Base-by-base conservation (phyloP, 2,113 vertebrate species). In the Oncorhynchus nerka region DNA sequence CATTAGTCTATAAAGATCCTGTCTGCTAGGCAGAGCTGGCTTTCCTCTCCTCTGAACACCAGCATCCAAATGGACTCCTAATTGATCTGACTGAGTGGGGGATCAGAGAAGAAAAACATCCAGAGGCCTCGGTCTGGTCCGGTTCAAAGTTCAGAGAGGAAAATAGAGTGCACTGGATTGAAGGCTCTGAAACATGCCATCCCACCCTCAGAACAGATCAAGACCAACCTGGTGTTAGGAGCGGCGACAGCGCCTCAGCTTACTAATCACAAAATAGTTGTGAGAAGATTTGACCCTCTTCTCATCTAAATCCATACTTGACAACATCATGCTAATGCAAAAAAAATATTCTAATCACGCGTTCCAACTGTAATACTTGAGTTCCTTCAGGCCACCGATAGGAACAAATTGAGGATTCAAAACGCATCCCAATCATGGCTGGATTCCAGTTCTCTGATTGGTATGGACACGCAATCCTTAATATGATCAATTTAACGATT, bases 401-500 rank as follows among this genome's bases (percentile, higher is more conserved):
- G 24, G 68, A 24, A 57, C 61, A 32, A 62, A 24, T 55, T 16
- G 61, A 83, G 57, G 71, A 48, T 74, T 74, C 66, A 67, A 64
- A 66, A 70, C 59, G 81, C 30, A 78, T 76, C 81, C 79, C 81
- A 83, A 83, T 83, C 81, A 79, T 62, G 71, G 51, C 82, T 83
- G 67, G 77, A 77, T 83, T 83, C 76, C 65, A 64, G 62, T 68
- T 70, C 69, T 70, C 71, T 51, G 64, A 81, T 79, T 75, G 70
- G 72, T 83, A 81, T 75, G 76, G 81, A 81, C 79, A 83, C 51
- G 19, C 51, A 55, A 55, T 22, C 77, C 80, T 80, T 68, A 80
- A 80, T 85, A 80, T 70, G 69, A 78, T 78, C 69, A 75, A 78
- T 85, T 85, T 85, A 75, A 82, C 69, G 75, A 75, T 73, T 69